Conservation (phyloP, 1,140 invertebrate species). For the Drusus annulatus region DNA sequence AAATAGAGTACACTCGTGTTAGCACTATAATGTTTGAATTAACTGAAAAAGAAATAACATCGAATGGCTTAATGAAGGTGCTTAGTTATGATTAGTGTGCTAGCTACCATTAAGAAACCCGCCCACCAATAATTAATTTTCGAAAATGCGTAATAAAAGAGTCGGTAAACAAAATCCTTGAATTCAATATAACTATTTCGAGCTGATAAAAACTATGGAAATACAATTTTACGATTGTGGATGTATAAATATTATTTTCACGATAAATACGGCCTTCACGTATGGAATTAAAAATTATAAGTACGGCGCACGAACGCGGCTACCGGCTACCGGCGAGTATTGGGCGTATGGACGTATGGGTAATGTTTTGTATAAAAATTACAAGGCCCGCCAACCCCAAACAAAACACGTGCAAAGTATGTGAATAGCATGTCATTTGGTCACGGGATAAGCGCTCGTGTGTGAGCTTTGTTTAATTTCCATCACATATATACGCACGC, state of each 20-base stretch:
- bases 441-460: not conserved
- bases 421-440: slow-evolving; percentile 17
- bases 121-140: no score
- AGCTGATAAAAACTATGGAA: not conserved
- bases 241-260: slow-evolving; percentile 16
- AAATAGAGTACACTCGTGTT: no score
- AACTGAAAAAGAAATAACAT: no score
- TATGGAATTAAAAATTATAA: slow-evolving; percentile 34
- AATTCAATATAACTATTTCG: slow-evolving; percentile 10
- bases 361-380: slow-evolving; percentile 26
- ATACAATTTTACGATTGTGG: slow-evolving; percentile 1
- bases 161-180: not conserved
- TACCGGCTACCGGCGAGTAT: no score
- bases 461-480: slow-evolving; percentile 24
- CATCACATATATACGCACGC: not conserved
- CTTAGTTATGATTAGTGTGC: no score
- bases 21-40: no score
- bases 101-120: no score
- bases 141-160: no score
- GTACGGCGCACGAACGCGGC: not conserved
- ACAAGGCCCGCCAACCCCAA: slow-evolving; percentile 24
- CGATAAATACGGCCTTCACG: not conserved
- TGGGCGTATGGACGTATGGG: not conserved
- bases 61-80: no score
- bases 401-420: slow-evolving; percentile 9